phyloP scores from a whole-genome alignment of 2,113 vertebrate species.

The Paedocypris sp. region DNA sequence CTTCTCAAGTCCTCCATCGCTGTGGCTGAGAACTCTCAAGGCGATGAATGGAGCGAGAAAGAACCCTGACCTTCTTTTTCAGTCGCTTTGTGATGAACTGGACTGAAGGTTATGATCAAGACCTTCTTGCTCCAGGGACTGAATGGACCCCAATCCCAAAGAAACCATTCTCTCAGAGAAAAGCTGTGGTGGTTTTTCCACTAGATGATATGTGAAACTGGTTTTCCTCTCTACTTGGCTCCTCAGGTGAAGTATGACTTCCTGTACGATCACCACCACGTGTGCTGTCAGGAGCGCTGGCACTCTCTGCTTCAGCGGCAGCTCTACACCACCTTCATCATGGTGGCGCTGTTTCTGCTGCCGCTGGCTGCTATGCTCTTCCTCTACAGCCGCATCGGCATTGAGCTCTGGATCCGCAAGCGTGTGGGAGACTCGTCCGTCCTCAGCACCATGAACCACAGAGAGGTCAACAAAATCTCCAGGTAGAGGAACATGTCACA shows the following conservation, averaged over 20 bases:
- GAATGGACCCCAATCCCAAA: no score
- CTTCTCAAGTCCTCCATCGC: no score
- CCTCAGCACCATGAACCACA: constrained; percentile 65
- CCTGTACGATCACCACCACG: constrained; percentile 66
- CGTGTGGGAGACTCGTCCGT: constrained; percentile 65
- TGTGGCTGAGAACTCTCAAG: no score
- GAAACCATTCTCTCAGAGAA: no score
- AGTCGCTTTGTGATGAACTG: no score
- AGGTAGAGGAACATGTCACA: constrained; percentile 39
- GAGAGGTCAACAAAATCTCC: constrained; percentile 66
- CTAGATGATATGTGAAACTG: no score
- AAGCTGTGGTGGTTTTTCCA: no score
- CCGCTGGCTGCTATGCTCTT: constrained; percentile 64
- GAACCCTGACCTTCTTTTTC: no score
- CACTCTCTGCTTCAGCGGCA: constrained; percentile 51
- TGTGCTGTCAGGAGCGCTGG: constrained; percentile 72
- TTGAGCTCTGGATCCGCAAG: constrained; percentile 69
- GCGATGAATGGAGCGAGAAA: no score
- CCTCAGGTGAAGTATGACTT: constrained; percentile 73
- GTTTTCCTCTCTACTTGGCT: background rate
- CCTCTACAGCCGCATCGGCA: constrained; percentile 64
- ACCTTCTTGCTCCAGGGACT: no score
- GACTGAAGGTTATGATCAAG: no score
- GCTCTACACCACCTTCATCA: constrained; percentile 67
- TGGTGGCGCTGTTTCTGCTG: constrained; percentile 69